Evolutionary conservation across 1,140 invertebrate genomes (phyloP).

Genomic region (Platyscapa corneri): DNA sequence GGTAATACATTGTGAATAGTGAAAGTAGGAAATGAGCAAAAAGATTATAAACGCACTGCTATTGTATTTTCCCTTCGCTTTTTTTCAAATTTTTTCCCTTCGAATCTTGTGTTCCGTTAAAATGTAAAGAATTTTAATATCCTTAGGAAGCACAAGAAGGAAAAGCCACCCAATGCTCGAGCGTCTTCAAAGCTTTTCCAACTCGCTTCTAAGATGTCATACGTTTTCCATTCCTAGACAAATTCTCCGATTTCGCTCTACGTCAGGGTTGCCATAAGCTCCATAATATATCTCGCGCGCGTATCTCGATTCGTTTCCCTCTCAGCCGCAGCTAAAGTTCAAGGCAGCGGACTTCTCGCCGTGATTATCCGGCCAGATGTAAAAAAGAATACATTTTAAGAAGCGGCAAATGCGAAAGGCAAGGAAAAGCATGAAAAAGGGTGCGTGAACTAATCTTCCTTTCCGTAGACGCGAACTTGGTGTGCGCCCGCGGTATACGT

Average conservation of each 20-base stretch:
- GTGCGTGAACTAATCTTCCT: conserved; percentile 23
- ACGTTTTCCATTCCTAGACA: background rate
- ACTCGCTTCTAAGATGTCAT: background rate
- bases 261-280: background rate
- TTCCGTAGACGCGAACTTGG: background rate
- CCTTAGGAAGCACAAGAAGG: conserved; percentile 56
- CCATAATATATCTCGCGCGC: conserved; percentile 23
- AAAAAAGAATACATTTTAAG: conserved; percentile 5
- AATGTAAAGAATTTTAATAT: conserved; percentile 67
- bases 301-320: background rate
- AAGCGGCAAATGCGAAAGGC: background rate
- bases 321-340: conserved; percentile 19
- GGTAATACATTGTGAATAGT: too few species aligned
- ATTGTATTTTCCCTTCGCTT: too few species aligned
- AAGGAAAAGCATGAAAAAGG: conserved; percentile 12
- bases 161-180: background rate
- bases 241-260: conserved; percentile 21
- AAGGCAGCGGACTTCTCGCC: background rate
- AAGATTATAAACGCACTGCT: too few species aligned
- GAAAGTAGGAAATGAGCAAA: too few species aligned
- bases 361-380: conserved; percentile 32
- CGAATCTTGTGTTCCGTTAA: background rate
- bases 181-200: conserved; percentile 13
- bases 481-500: background rate
- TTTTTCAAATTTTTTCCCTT: too few species aligned